Evolutionary conservation across 1,140 invertebrate species (phyloP).

Genomic region (Diabrotica undecimpunctata): DNA sequence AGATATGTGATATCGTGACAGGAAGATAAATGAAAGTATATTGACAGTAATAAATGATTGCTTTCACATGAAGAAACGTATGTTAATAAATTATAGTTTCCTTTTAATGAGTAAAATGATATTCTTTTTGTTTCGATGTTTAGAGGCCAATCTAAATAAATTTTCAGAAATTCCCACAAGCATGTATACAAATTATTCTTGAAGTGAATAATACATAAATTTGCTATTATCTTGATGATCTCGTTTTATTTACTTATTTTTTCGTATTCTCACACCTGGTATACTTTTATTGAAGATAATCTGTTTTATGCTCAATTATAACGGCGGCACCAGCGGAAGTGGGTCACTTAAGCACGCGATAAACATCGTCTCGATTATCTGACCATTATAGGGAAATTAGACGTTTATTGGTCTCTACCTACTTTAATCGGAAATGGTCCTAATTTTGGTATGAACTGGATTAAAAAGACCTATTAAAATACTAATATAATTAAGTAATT

Average conservation of each 20-base stretch:
- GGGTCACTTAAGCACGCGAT: not conserved
- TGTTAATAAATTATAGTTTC: too few species aligned
- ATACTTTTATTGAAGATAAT: slow-evolving; percentile 4
- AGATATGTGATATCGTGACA: too few species aligned
- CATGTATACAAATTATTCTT: not conserved
- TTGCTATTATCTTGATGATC: not conserved
- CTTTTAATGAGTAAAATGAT: too few species aligned
- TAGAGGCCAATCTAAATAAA: too few species aligned
- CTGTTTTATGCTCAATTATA: not conserved
- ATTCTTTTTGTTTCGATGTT: too few species aligned
- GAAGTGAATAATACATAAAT: not conserved
- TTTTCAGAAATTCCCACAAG: too few species aligned
- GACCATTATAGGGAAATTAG: slow-evolving; percentile 1
- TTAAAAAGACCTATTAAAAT: too few species aligned
- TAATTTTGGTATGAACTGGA: too few species aligned
- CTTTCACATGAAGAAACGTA: too few species aligned
- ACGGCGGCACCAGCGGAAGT: not conserved
- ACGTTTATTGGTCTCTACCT: not conserved
- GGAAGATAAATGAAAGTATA: slow-evolving; percentile 5
- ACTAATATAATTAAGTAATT: too few species aligned
- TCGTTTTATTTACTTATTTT: not conserved
- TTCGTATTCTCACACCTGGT: not conserved
- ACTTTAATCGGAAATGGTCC: too few species aligned
- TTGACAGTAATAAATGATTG: too few species aligned
- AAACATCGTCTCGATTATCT: slow-evolving; percentile 4